Evolutionary conservation across 2,113 vertebrate species (phyloP), one percentile per base, ranked within the genome.

Genomic region (Chrysemys picta): DNA sequence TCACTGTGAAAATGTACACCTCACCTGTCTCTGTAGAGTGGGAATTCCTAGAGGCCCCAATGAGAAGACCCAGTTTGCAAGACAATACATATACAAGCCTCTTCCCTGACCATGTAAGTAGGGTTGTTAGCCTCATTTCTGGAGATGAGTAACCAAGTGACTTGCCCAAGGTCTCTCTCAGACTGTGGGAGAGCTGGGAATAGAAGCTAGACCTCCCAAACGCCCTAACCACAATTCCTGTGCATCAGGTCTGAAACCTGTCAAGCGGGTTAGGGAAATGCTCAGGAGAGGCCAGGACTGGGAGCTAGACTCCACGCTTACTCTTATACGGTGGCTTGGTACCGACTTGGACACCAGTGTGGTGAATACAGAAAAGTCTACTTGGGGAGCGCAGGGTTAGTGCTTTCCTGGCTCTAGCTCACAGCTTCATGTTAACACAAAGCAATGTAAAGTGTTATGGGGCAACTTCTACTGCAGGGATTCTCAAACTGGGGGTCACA

Each of bases 331-430:
- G 35, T 10, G 19, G 4, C 35, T 38, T 19, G 8, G 17, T 38
- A 5, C 50, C 50, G 50, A 56, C 42, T 22, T 1, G 8, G 2
- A 24, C 38, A 19, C 2, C 10, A 1, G 2, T 19, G 17, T 69
- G 21, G 22, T 4, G 31, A 16, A 21, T 0, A 87, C 54, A 47
- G 35, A 16, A 47, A 8, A 7, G 1, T 3, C 19, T 10, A 5
- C 12, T 54, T 29, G 10, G 38, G 35, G 57, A 25, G 31, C 42
- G 6, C 10, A 42, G 21, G 9, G 47, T 13, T 1, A 31, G 49
- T 16, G 19, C 12, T 6, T 6, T 4, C 1, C 4, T 2, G 25
- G 1, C 6, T 2, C 4, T 0, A 1, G 10, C 6, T 13, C 1
- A 1, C 62, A n/a, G 35, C 38, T 57, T 0, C 2, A n/a, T 56